Conservation (phyloP, 2,113 vertebrate species). For the Oriolus oriolus region DNA sequence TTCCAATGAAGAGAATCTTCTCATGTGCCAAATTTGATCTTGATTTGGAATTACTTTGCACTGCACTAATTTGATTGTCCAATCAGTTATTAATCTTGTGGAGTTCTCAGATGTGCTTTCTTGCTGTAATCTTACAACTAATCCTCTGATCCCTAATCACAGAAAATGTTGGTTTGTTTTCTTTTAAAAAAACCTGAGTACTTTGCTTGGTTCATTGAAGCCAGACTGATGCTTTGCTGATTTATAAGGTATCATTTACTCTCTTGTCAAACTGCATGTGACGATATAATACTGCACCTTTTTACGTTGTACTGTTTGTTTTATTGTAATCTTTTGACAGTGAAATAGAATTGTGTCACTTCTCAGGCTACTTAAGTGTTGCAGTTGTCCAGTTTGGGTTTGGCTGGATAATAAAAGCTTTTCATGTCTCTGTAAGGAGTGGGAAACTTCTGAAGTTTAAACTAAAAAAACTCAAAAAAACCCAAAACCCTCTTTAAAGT, state of each 20-base stretch:
- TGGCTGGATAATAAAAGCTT: background rate
- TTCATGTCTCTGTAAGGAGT: background rate
- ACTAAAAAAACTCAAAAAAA: background rate
- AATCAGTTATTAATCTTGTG: conserved; percentile 79
- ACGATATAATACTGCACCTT: background rate
- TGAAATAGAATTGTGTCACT: background rate
- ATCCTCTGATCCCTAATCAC: conserved; percentile 80
- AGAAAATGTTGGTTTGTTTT: conserved; percentile 48
- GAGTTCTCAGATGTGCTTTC: conserved; percentile 79
- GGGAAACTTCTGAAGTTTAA: background rate
- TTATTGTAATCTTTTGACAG: background rate
- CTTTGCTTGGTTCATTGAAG: conserved; percentile 60
- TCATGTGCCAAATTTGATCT: conserved; percentile 49
- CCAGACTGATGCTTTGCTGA: conserved; percentile 67
- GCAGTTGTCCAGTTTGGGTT: background rate
- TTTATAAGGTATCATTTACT: conserved; percentile 24
- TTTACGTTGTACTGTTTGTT: background rate
- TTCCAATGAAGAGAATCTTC: conserved; percentile 41
- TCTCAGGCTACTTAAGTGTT: background rate
- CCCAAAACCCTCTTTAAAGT: rapidly evolving
- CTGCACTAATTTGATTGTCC: conserved; percentile 78
- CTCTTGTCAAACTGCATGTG: background rate
- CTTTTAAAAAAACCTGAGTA: background rate
- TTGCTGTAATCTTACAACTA: conserved; percentile 99
- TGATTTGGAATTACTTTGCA: conserved; percentile 70